Base-by-base conservation (phyloP, 2,888 invertebrate species). In the Cylloceria caligata region DNA sequence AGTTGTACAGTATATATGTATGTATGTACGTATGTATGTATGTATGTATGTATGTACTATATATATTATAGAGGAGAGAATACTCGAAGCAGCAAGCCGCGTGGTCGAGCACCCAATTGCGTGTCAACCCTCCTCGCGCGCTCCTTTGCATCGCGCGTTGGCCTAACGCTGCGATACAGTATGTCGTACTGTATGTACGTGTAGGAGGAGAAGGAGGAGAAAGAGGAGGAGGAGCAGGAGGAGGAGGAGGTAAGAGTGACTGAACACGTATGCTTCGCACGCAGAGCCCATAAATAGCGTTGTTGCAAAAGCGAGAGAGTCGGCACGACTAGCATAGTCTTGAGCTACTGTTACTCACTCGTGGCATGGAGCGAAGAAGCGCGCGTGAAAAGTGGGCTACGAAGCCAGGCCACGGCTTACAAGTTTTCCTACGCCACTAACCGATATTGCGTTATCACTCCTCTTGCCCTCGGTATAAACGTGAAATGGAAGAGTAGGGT, bases 391-490 rank as follows among this genome's bases (percentile, higher is more conserved):
- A 90, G 89, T 88, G 88, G 49, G 87, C 89, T 87, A 86, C 80
- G 86, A 88, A 72, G 72, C 68, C 49, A 39, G 69, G 68, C 68
- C 73, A 88, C 86, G 85, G 86, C 88, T 89, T 88, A 87, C 88
- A 87, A 90, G 85, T 88, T 89, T 84, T 84, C 80, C 80, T 34
- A 34, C 49, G 49, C 52, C 52, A 24, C 75, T 36, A 34, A 60
- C 85, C 84, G 87, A 89, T 89, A 89, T 89, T 89, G 88, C 89
- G 88, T 90, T 91, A 90, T 90, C 89, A 88, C 88, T 89, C 45
- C 87, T 85, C 81, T 49, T 39, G 36, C 55, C 49, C 52, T 42
- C 67, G 36, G 47, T 55, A 45, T 5, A 27, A 45, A 9, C 6
- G 11, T 19, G 64, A 42, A 64, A 64, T 39, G 39, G 11, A 64